phyloP scores from a whole-genome alignment of 2,113 vertebrate genomes.

The Emydura subglobosa region DNA sequence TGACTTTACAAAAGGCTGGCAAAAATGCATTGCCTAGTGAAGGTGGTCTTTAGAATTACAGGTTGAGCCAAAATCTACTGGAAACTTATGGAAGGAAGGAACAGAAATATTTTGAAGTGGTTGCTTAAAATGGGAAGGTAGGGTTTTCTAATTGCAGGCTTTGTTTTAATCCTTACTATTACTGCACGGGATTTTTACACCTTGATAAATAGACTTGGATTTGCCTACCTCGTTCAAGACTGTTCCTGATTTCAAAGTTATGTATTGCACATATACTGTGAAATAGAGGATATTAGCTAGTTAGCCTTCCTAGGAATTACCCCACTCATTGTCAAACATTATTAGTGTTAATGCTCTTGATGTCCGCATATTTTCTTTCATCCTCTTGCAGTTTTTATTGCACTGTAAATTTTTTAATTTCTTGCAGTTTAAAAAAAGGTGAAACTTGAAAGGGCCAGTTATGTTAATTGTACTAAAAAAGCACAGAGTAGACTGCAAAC shows the following conservation, averaged over 20 bases:
- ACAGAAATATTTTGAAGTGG: neutral
- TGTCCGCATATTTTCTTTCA: rapidly evolving
- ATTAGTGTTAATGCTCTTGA: neutral
- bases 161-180: neutral
- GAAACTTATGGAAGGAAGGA: neutral
- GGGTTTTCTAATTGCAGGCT: neutral
- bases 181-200: neutral
- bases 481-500: neutral
- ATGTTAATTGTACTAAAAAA: neutral
- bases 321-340: rapidly evolving
- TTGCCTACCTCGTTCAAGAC: neutral
- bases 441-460: neutral
- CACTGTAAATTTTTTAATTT: neutral
- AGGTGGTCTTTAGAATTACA: neutral
- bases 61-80: neutral
- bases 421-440: neutral
- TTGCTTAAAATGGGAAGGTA: neutral
- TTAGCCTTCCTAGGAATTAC: neutral
- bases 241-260: neutral
- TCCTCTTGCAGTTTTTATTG: neutral
- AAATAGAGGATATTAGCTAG: neutral
- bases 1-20: neutral
- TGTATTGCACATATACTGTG: neutral
- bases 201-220: neutral
- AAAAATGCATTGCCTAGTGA: neutral